Conservation (phyloP, 2,888 invertebrate species). For the Drosophila antonietae region DNA sequence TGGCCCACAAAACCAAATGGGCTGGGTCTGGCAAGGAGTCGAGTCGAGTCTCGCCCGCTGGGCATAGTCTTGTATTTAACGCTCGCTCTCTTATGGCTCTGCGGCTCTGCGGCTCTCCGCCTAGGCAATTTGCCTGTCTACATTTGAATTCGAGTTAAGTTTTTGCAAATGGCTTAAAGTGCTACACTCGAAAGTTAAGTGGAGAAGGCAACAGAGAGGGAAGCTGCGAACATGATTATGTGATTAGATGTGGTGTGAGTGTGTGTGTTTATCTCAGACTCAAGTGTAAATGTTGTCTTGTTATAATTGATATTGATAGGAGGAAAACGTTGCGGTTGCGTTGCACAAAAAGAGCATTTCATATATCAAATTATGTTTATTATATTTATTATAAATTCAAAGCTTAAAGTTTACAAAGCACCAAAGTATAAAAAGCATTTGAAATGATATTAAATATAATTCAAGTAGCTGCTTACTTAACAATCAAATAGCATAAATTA, state of each 20-base stretch:
- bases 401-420: constrained; percentile 39
- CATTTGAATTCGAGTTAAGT: constrained; percentile 48
- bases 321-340: constrained; percentile 19
- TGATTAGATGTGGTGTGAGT: constrained; percentile 35
- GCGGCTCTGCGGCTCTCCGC: constrained; percentile 14
- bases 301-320: constrained; percentile 44
- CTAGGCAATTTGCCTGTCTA: constrained; percentile 65
- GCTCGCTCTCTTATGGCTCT: not conserved
- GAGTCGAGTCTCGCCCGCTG: constrained; percentile 34
- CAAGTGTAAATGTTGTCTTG: constrained; percentile 33
- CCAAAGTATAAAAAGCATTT: constrained; percentile 21
- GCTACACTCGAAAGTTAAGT: constrained; percentile 22
- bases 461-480: not conserved
- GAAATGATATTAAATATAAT: not conserved
- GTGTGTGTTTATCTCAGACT: constrained; percentile 6
- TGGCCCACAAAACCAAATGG: constrained; percentile 62
- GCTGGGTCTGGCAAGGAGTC: constrained; percentile 7
- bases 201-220: not conserved
- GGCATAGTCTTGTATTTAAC: constrained; percentile 44
- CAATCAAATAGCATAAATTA: constrained; percentile 5
- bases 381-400: constrained; percentile 18
- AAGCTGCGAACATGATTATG: constrained; percentile 44
- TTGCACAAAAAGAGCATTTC: constrained; percentile 14
- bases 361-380: constrained; percentile 21
- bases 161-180: constrained; percentile 47